Evolutionary conservation across 1,140 invertebrate genomes (phyloP).

Genomic region (Mylabris phalerata): DNA sequence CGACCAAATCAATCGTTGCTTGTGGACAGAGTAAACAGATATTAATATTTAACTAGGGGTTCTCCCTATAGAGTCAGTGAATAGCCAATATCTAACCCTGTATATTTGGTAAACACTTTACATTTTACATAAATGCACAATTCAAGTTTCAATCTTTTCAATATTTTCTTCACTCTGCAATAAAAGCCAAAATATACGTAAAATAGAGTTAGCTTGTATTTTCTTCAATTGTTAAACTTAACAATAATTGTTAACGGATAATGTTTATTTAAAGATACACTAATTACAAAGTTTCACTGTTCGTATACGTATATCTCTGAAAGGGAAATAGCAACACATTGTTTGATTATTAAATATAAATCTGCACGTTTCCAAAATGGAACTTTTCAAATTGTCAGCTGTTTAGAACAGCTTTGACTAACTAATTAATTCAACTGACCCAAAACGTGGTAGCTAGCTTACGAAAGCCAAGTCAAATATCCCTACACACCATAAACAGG

Average conservation of each 20-base stretch:
- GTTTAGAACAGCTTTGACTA: slow-evolving; percentile 30
- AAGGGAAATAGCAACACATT: slow-evolving; percentile 28
- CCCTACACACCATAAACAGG: slow-evolving; percentile 16
- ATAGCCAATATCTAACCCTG: slow-evolving; percentile 13
- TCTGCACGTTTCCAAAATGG: slow-evolving; percentile 22
- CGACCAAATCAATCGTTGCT: slow-evolving; percentile 35
- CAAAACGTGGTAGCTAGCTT: slow-evolving; percentile 24
- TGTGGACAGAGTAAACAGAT: slow-evolving; percentile 38
- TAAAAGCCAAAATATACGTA: no score
- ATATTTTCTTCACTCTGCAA: no score
- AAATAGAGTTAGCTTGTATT: neutral
- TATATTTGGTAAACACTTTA: slow-evolving; percentile 5
- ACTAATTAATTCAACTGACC: slow-evolving; percentile 35
- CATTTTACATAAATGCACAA: slow-evolving; percentile 11
- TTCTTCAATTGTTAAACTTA: neutral
- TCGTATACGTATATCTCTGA: neutral
- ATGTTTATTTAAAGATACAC: slow-evolving; percentile 11
- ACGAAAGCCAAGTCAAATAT: slow-evolving; percentile 33
- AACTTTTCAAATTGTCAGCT: slow-evolving; percentile 36
- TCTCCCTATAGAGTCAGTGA: slow-evolving; percentile 1
- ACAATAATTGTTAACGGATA: neutral
- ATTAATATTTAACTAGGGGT: slow-evolving; percentile 37
- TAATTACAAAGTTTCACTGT: slow-evolving; percentile 4
- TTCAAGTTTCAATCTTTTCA: no score
- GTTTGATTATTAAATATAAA: slow-evolving; percentile 36